Evolutionary conservation across 2,888 invertebrate genomes (phyloP), one percentile per base, ranked within the genome.

Genomic region (Caenorhabditis imperialis): DNA sequence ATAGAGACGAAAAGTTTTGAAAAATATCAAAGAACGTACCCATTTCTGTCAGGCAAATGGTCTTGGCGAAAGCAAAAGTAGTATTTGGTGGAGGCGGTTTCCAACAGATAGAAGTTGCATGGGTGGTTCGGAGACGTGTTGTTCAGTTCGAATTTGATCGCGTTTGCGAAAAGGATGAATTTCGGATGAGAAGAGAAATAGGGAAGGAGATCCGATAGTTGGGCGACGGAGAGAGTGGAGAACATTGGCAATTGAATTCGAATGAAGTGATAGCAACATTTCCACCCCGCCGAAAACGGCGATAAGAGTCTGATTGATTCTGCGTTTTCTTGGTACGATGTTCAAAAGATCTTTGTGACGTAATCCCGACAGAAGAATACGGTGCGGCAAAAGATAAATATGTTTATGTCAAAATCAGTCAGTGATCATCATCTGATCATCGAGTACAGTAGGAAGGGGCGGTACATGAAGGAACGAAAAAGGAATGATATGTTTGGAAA

Each of bases 31-130:
- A 51, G 7, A 20, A n/a, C 57, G 35, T 25, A 57, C 57, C 57
- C 12, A 25, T 23, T 22, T 7, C 7, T 14, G 30, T 60, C 60
- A 25, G 48, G 48, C 27, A 60, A 7, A 5, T 20, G 14, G 33
- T 60, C 30, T 38, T 60, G 60, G 1, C 60, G 60, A n/a, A 60
- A 60, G 16, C 45, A 45, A 40, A 30, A 60, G 25, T 38, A 60
- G 25, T 60, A 60, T 10, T 48, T 38, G 2, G 48, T 6, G 10
- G n/a, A 22, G 0, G 38, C 18, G n/a, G 20, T 6, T 48, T 60
- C 38, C 20, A 40, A 22, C 2, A 14, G 48, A 20, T 60, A 60
- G 18, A 60, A 60, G n/a, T 60, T 48, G 22, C 60, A 60, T 30
- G 60, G 60, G 40, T 60, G 60, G 30, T 40, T 48, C 0, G 60